Conservation (phyloP, 2,113 vertebrate species). For the Elaphurus davidianus region DNA sequence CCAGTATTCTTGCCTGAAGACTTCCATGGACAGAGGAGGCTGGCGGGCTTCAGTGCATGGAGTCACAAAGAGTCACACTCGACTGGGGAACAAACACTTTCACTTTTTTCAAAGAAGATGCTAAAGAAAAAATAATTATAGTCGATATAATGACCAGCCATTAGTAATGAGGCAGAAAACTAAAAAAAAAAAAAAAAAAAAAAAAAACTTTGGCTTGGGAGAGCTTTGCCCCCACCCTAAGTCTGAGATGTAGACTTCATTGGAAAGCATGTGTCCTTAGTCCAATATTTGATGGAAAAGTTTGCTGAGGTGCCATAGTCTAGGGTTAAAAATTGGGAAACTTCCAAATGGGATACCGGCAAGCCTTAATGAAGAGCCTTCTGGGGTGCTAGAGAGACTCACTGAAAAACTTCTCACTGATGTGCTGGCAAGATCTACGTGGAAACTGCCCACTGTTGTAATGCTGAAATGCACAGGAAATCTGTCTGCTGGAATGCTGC, state of each 20-base stretch:
- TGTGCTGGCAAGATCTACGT: not conserved
- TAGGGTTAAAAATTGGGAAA: not conserved
- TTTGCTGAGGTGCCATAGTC: not conserved
- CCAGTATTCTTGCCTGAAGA: not conserved
- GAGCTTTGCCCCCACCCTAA: not conserved
- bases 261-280: not conserved
- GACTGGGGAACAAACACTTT: not conserved
- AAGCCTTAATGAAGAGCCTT: not conserved
- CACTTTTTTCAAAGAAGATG: not conserved
- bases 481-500: not conserved
- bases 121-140: not conserved
- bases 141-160: not conserved
- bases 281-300: not conserved
- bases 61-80: not conserved
- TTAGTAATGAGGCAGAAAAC: not conserved
- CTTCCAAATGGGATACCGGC: fast-evolving
- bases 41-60: not conserved
- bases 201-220: no score
- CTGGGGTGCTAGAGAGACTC: not conserved
- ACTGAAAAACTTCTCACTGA: not conserved
- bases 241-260: not conserved
- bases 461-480: not conserved
- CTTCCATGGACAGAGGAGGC: not conserved
- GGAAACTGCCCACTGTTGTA: not conserved
- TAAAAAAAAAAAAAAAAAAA: not conserved